phyloP scores from a whole-genome alignment of 2,888 invertebrate species.

The Parochlus steinenii region DNA sequence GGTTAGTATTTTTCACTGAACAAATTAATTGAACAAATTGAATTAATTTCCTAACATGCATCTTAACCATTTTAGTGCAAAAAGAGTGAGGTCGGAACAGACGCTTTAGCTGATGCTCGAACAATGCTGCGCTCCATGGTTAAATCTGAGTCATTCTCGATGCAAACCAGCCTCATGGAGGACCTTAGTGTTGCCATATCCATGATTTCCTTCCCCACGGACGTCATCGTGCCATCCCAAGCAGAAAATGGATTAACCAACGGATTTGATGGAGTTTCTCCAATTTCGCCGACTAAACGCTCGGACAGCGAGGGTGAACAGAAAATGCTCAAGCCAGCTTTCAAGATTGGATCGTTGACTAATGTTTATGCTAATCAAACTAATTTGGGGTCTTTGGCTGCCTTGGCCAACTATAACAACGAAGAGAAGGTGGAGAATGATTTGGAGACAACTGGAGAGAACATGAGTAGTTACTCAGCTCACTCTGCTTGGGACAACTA shows the following conservation, averaged over 20 bases:
- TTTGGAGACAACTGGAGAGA: constrained; percentile 40
- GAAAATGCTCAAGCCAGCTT: constrained; percentile 38
- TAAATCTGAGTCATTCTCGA: constrained; percentile 60
- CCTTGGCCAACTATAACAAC: constrained; percentile 27
- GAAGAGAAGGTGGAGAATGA: constrained; percentile 22
- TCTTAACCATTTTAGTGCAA: constrained; percentile 20
- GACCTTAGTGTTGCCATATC: constrained; percentile 40
- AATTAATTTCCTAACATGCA: too few species aligned
- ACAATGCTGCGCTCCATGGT: constrained; percentile 34
- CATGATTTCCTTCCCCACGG: constrained; percentile 21
- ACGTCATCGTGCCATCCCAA: not conserved
- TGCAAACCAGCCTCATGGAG: constrained; percentile 38
- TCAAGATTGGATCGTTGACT: constrained; percentile 42
- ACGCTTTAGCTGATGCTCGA: constrained; percentile 23
- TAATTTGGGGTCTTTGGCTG: constrained; percentile 28
- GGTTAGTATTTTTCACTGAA: too few species aligned
- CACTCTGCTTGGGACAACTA: constrained; percentile 85
- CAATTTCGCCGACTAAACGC: constrained; percentile 35
- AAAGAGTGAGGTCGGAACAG: constrained; percentile 39
- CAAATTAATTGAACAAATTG: too few species aligned
- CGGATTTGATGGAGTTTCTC: not conserved
- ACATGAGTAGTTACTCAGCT: constrained; percentile 71
- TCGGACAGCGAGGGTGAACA: constrained; percentile 52
- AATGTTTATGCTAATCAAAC: constrained; percentile 16
- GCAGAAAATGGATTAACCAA: not conserved